A percentile compares a stretch with the other conserved stretches of the same genome.
These are phyloP conservation scores for Scolopax mira DNA, from an alignment of 2,113 vertebrate species.

Conservation along the genomic window DNA sequence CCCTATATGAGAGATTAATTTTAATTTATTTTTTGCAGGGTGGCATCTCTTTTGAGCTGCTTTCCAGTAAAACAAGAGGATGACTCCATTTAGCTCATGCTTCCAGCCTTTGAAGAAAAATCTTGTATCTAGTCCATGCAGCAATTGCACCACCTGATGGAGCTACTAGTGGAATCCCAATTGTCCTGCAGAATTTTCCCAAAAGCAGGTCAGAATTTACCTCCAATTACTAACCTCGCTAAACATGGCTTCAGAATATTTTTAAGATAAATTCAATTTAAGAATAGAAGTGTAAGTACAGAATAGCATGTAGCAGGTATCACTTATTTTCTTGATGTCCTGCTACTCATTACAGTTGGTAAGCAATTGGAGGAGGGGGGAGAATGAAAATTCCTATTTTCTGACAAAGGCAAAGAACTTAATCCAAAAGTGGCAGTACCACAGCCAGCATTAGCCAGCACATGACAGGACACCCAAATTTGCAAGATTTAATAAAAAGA, in stretches of 20 bases:
- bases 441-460: background rate
- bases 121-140: background rate
- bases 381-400: background rate
- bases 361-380: too few relatives aligned
- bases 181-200: background rate
- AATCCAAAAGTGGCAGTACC: background rate
- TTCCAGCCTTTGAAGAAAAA: background rate
- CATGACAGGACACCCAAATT: background rate
- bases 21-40: background rate
- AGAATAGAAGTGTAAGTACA: background rate
- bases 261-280: background rate
- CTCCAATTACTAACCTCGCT: background rate
- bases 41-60: background rate
- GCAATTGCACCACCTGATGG: constrained; percentile 66
- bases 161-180: background rate
- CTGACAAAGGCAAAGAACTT: background rate
- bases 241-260: background rate
- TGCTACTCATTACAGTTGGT: background rate
- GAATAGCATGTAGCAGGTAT: background rate
- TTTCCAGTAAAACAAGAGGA: background rate
- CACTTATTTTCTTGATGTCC: background rate
- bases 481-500: background rate
- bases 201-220: background rate
- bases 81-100: background rate
- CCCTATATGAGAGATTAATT: background rate